These are phyloP conservation scores for Pachycephala philippinensis DNA, from an alignment of 2,113 vertebrate species.

Conservation along the genomic window DNA sequence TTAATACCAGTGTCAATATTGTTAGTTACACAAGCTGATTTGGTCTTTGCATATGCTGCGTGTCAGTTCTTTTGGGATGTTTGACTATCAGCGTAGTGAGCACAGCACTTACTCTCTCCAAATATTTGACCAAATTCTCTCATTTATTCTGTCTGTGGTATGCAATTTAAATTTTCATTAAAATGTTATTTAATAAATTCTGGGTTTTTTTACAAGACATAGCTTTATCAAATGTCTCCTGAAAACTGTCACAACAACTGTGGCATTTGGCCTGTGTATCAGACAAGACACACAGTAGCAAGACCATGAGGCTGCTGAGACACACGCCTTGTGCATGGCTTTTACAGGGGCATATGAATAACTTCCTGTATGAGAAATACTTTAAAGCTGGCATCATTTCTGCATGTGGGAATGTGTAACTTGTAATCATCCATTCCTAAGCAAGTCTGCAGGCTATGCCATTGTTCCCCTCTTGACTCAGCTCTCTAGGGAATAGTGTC, in stretches of 20 bases:
- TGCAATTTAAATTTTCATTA: background rate
- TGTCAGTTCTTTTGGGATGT: background rate
- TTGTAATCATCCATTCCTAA: background rate
- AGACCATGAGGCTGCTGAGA: background rate
- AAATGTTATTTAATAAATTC: background rate
- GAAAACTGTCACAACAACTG: background rate
- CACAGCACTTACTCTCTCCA: background rate
- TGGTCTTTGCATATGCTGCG: background rate
- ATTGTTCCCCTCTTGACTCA: background rate
- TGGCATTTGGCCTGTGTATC: background rate
- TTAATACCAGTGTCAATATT: background rate
- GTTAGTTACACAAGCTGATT: background rate
- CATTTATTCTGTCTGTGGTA: background rate
- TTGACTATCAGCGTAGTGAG: background rate
- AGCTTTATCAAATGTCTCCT: background rate
- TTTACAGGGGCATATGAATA: background rate
- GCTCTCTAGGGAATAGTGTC: background rate
- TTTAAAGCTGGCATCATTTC: background rate
- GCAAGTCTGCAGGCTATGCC: slow-evolving; percentile 37
- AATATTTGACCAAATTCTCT: background rate
- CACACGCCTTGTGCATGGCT: background rate
- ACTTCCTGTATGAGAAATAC: slow-evolving; percentile 46
- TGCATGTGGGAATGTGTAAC: background rate
- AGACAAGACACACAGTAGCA: background rate
- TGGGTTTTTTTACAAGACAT: background rate